phyloP scores from a whole-genome alignment of 2,113 vertebrate species.

The Elephantulus edwardii region DNA sequence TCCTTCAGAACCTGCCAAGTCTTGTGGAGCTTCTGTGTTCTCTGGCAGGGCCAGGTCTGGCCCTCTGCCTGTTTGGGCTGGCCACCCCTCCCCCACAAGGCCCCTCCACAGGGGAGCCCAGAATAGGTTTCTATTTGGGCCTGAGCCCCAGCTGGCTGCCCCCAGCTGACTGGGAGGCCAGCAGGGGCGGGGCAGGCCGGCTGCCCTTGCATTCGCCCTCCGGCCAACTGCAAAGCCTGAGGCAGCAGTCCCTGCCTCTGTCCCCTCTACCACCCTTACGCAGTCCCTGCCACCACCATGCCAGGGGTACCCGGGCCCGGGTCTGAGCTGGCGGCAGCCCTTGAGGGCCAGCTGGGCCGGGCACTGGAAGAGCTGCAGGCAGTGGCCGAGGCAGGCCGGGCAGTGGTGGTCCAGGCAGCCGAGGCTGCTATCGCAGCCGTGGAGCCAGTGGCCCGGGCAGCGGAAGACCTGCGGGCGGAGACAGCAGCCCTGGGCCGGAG shows the following conservation, averaged over 20 bases:
- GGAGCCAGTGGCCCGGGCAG: constrained; percentile 80
- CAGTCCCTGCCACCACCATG: constrained; percentile 79
- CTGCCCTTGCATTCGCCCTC: constrained; percentile 73
- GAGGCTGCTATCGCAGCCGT: constrained; percentile 79
- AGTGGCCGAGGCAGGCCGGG: constrained; percentile 87
- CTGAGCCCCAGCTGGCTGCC: constrained; percentile 70
- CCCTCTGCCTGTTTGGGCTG: not conserved
- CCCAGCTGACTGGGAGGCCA: constrained; percentile 55
- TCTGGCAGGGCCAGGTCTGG: constrained; percentile 32
- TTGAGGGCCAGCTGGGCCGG: constrained; percentile 80
- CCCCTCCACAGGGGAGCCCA: constrained; percentile 64
- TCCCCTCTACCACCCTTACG: not conserved
- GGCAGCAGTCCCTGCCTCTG: constrained; percentile 30
- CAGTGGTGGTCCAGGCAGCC: constrained; percentile 83
- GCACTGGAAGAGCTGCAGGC: constrained; percentile 85
- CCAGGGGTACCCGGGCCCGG: constrained; percentile 84
- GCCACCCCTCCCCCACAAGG: constrained; percentile 56
- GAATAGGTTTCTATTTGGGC: constrained; percentile 82
- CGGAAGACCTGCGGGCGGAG: constrained; percentile 87
- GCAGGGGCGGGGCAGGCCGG: constrained; percentile 56
- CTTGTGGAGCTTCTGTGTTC: constrained; percentile 11
- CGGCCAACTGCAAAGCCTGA: constrained; percentile 41
- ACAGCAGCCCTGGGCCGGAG: constrained; percentile 87
- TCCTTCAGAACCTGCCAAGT: not conserved
- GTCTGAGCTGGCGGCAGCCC: constrained; percentile 55